Evolutionary conservation across 1,140 invertebrate species (phyloP).

Genomic region (Leptoteleia sp.): DNA sequence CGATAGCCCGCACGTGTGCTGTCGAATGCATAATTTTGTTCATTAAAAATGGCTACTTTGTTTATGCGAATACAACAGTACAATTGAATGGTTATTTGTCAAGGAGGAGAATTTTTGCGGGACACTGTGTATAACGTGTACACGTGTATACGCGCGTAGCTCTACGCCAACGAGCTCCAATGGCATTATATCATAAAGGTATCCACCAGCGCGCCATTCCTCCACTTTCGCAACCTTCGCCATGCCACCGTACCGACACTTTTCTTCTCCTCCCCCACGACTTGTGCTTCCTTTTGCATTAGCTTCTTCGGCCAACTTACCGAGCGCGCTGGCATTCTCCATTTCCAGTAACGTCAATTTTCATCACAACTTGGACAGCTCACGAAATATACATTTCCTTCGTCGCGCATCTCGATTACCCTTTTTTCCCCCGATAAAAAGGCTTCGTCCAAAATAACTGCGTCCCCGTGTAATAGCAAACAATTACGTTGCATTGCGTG

Average conservation of each 20-base stretch:
- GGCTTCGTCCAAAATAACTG: too few relatives aligned
- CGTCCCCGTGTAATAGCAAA: too few relatives aligned
- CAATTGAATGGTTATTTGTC: too few relatives aligned
- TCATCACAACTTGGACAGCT: constrained; percentile 40
- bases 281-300: constrained; percentile 66
- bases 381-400: constrained; percentile 26
- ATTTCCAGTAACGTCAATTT: constrained; percentile 63
- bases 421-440: too few relatives aligned
- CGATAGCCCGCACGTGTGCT: too few relatives aligned
- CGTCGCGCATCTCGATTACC: constrained; percentile 19
- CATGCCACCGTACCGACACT: constrained; percentile 65
- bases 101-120: constrained; percentile 27
- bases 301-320: constrained; percentile 64
- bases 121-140: constrained; percentile 43
- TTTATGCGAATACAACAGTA: too few relatives aligned
- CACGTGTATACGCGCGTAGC: constrained; percentile 45
- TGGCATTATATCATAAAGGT: constrained; percentile 72
- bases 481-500: too few relatives aligned
- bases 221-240: constrained; percentile 62
- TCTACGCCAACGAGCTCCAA: constrained; percentile 50
- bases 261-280: constrained; percentile 61
- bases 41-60: too few relatives aligned
- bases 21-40: too few relatives aligned
- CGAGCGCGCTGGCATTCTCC: constrained; percentile 55
- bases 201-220: constrained; percentile 58